Evolutionary conservation across 53 echinoderm and acorn worm species (phyloP).

Genomic region (Glandiceps talaboti): DNA sequence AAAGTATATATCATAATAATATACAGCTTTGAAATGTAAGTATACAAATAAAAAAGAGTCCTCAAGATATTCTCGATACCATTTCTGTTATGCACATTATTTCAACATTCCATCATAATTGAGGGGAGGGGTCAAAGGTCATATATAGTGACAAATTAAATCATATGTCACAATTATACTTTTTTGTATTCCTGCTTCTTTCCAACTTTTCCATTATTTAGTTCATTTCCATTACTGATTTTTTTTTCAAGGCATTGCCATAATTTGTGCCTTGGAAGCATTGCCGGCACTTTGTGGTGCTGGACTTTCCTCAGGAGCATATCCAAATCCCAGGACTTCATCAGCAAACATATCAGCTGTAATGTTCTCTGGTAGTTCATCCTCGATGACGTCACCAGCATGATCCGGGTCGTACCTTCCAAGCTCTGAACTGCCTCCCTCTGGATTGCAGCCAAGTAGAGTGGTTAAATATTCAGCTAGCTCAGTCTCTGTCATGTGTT

Average conservation of each 20-base stretch:
- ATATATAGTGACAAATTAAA: too few species aligned
- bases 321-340: conserved; percentile 87
- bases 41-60: too few species aligned
- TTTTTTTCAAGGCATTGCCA: not conserved
- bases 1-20: too few species aligned
- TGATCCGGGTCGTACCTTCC: conserved; percentile 56
- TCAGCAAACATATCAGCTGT: conserved; percentile 77
- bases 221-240: not conserved
- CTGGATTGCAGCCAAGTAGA: conserved; percentile 84
- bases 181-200: too few species aligned
- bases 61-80: too few species aligned
- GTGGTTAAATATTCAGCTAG: conserved; percentile 94
- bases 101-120: too few species aligned
- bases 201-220: too few species aligned
- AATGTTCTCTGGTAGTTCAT: conserved; percentile 71
- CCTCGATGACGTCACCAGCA: conserved; percentile 65
- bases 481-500: conserved; percentile 85
- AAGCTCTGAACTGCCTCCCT: conserved; percentile 96
- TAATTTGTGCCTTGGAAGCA: not conserved
- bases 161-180: too few species aligned
- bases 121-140: too few species aligned
- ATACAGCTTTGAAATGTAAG: too few species aligned
- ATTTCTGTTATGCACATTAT: too few species aligned
- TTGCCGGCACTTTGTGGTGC: not conserved
- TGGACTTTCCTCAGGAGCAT: not conserved